These are phyloP conservation scores for Mactromeris polynyma DNA, from an alignment of 2,888 invertebrate species.

Conservation along the genomic window DNA sequence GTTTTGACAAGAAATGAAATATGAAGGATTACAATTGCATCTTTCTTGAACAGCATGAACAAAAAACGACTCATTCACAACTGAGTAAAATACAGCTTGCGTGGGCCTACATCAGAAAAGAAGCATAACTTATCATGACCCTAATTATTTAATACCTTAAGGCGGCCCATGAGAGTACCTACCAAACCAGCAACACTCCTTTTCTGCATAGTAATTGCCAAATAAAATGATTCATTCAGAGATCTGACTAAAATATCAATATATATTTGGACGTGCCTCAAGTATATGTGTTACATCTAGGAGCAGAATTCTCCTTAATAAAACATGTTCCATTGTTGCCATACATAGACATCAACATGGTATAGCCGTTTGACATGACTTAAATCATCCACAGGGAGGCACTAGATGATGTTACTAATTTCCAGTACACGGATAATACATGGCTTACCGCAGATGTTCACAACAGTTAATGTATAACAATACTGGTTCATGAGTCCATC, in stretches of 20 bases:
- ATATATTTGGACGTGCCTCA: neutral
- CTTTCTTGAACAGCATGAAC: neutral
- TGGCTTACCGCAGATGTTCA: neutral
- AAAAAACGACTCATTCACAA: neutral
- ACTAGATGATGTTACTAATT: neutral
- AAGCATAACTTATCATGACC: neutral
- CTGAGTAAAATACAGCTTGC: neutral
- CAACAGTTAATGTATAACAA: neutral
- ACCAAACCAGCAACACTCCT: neutral
- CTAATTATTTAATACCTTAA: neutral
- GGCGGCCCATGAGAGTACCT: neutral
- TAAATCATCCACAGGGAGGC: neutral
- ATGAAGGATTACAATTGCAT: neutral
- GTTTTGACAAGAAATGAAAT: neutral
- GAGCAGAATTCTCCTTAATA: neutral
- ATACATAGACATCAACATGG: neutral
- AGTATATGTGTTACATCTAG: neutral
- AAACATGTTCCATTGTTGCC: neutral
- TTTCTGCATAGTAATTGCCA: neutral
- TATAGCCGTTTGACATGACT: neutral
- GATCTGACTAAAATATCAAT: neutral
- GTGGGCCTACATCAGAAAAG: neutral
- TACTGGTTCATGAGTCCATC: conserved; percentile 1
- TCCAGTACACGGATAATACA: neutral
- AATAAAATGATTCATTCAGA: neutral